Conservation (phyloP, 2,797 vertebrate species). For the Clarias fuscus region DNA sequence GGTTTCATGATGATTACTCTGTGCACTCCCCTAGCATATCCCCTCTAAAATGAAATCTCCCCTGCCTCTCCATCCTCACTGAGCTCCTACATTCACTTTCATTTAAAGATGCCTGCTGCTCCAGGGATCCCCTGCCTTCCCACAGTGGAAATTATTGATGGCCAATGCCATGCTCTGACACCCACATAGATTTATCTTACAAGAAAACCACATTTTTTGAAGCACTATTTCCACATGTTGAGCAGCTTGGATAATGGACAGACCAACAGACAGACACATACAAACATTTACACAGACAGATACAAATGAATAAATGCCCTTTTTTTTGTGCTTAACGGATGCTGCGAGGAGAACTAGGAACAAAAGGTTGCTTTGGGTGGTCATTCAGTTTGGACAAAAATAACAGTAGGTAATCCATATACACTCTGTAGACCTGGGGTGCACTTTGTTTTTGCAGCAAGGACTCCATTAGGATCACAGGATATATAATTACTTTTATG, state of each 20-base stretch:
- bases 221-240: neutral
- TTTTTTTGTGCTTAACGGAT: neutral
- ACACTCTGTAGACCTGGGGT: neutral
- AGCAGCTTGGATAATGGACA: neutral
- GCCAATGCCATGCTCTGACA: constrained; percentile 3
- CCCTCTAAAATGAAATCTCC: neutral
- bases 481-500: neutral
- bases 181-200: constrained; percentile 1
- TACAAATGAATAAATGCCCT: neutral
- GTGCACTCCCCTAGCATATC: neutral
- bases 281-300: neutral
- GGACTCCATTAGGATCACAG: neutral
- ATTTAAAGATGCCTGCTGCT: constrained; percentile 9
- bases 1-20: constrained; percentile 19
- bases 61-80: neutral
- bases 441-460: neutral
- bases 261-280: neutral
- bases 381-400: neutral
- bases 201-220: neutral
- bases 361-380: neutral
- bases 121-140: neutral
- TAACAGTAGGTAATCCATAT: neutral
- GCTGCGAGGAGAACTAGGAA: neutral
- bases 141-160: constrained; percentile 28
- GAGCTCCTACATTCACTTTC: constrained; percentile 14